These are phyloP conservation scores for Drosophila villosipedis DNA, from an alignment of 2,888 invertebrate species.

Conservation along the genomic window DNA sequence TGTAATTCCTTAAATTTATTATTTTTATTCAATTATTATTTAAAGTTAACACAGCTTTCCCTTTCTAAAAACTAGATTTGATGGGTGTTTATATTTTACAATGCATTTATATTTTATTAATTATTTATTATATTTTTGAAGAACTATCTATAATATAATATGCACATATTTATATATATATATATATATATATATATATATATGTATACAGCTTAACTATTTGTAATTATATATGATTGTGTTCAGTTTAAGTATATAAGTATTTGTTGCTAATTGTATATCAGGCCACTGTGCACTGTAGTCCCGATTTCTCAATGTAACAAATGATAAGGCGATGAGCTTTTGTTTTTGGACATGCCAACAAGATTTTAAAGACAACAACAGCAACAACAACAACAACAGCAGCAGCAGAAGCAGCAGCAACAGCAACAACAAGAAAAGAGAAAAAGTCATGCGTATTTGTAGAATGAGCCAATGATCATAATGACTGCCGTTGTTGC, in stretches of 20 bases:
- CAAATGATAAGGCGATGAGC: slow-evolving; percentile 20
- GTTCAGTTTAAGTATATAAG: not conserved
- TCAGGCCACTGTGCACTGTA: slow-evolving; percentile 39
- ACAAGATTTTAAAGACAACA: slow-evolving; percentile 49
- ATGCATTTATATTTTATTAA: not conserved
- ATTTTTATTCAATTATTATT: not conserved
- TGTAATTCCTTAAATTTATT: not conserved
- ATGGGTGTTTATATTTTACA: not conserved
- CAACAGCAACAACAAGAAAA: slow-evolving; percentile 19
- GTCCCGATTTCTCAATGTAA: slow-evolving; percentile 53
- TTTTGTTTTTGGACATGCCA: slow-evolving; percentile 52
- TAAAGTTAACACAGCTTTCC: not conserved
- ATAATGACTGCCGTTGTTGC: slow-evolving; percentile 23
- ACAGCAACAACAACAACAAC: slow-evolving; percentile 18
- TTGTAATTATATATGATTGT: not conserved
- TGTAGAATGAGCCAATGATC: slow-evolving; percentile 47
- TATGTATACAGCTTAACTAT: not conserved
- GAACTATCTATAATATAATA: too few relatives aligned
- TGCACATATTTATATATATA: too few relatives aligned
- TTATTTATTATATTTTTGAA: not conserved
- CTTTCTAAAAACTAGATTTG: not conserved
- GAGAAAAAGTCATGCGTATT: slow-evolving; percentile 56
- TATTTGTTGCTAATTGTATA: not conserved
- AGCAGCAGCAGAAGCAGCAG: not conserved
- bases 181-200: not conserved